These are phyloP conservation scores for Pectinophora gossypiella DNA, from an alignment of 1,140 invertebrate genomes.

Conservation along the genomic window DNA sequence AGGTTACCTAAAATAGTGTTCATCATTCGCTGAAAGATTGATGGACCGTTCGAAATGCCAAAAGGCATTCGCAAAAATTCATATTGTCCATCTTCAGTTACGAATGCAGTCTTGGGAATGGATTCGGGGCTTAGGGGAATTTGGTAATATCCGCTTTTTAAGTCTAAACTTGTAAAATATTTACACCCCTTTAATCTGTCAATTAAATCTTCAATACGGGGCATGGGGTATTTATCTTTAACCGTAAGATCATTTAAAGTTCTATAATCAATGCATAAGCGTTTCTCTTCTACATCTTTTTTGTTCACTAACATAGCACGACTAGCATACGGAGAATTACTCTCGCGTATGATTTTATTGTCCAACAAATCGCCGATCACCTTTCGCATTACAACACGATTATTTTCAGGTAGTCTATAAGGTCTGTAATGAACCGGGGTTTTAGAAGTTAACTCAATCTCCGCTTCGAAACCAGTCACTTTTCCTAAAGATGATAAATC, in stretches of 20 bases:
- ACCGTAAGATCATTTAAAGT: not conserved
- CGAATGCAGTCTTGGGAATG: constrained; percentile 28
- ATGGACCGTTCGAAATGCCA: constrained; percentile 8
- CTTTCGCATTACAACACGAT: constrained; percentile 4
- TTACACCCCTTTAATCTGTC: constrained; percentile 1
- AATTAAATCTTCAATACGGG: not conserved
- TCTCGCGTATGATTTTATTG: constrained; percentile 20
- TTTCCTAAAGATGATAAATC: constrained; percentile 2
- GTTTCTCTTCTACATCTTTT: constrained; percentile 14
- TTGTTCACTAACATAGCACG: constrained; percentile 24
- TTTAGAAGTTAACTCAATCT: not conserved
- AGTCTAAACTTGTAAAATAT: constrained; percentile 8
- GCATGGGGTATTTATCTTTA: constrained; percentile 2
- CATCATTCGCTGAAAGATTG: constrained; percentile 14
- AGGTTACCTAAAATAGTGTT: constrained; percentile 15
- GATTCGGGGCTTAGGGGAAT: constrained; percentile 8
- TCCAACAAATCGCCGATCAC: constrained; percentile 16
- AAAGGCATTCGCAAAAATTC: constrained; percentile 9
- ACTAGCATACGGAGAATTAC: constrained; percentile 26
- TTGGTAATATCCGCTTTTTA: not conserved
- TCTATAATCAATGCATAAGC: not conserved
- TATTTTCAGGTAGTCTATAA: not conserved
- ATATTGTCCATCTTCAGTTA: constrained; percentile 34
- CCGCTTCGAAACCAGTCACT: constrained; percentile 3
- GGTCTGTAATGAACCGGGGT: constrained; percentile 6